A percentile compares a stretch with the other conserved stretches of the same genome.
Evolutionary conservation across 2,797 vertebrate species (phyloP).

Genomic region (Amblyraja radiata): DNA sequence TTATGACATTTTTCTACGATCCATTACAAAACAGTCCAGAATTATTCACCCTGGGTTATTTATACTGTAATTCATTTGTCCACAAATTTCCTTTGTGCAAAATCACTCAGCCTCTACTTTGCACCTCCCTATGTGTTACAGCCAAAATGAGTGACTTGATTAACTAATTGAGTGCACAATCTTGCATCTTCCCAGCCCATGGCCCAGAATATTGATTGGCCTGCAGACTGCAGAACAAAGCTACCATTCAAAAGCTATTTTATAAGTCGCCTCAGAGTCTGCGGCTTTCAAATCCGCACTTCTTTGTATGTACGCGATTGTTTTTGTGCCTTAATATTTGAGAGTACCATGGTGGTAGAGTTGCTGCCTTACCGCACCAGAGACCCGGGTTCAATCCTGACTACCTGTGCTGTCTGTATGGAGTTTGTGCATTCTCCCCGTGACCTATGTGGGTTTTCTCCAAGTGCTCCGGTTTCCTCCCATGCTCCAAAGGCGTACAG

Average conservation of each 20-base stretch:
- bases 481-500: no score
- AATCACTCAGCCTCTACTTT: neutral
- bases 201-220: constrained; percentile 3
- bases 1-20: neutral
- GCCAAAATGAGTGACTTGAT: neutral
- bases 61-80: neutral
- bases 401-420: no score
- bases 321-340: neutral
- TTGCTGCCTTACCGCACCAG: no score
- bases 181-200: neutral
- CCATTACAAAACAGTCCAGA: neutral
- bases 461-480: no score
- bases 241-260: neutral
- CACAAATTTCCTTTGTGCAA: neutral
- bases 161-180: neutral
- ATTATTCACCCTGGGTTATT: neutral
- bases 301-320: neutral
- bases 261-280: neutral
- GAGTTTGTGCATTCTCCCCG: no score
- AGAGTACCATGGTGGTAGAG: no score
- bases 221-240: neutral
- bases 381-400: no score
- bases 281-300: neutral
- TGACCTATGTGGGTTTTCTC: no score
- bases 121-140: neutral